Base-by-base conservation (phyloP, 2,888 invertebrate species). In the Drosophila neonasuta region DNA sequence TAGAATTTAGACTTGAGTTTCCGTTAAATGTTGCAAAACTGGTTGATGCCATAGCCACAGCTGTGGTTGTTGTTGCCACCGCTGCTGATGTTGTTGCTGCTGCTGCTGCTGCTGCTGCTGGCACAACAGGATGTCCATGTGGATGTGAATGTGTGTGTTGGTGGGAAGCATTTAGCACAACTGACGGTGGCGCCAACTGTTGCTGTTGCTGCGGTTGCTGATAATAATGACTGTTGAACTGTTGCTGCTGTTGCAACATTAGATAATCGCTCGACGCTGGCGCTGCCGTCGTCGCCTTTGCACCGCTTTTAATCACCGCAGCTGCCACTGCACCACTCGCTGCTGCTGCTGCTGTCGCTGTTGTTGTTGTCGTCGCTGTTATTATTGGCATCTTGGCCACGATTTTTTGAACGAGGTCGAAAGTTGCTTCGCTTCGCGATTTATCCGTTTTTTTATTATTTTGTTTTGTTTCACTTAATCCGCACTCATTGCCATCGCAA, bases 11-110 rank as follows among this genome's bases (percentile, higher is more conserved):
- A 89, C 79, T 89, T 68, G 88, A 81, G 83, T 89, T 88, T 89
- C 88, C 88, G 89, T 89, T 89, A 87, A 89, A 89, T 84, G 89
- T 79, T 74, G 88, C 80, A 77, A 83, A 88, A 85, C 85, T 78
- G 71, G 89, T 86, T 11, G 64, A 50, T 20, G 63, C 32, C 51
- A 68, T 60, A 54, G 70, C 51, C 49, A 49, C 42, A 45, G 63
- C 49, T 68, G 73, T 45, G 67, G 78, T 24, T 30, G 68, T 3
- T 32, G 60, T 36, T 57, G 66, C 24, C 45, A 61, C 44, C 41
- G 68, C 15, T 30, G 63, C 45, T 66, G 77, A 13, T 30, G 68
- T 3, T 32, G 60, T 34, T 57, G 66, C 20, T 48, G 63, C 42
- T 44, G 68, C 15, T 30, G 63, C 45, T 41, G 66, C 64, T 42